Evolutionary conservation across 1,140 invertebrate genomes (phyloP).

Genomic region (Apis florea): DNA sequence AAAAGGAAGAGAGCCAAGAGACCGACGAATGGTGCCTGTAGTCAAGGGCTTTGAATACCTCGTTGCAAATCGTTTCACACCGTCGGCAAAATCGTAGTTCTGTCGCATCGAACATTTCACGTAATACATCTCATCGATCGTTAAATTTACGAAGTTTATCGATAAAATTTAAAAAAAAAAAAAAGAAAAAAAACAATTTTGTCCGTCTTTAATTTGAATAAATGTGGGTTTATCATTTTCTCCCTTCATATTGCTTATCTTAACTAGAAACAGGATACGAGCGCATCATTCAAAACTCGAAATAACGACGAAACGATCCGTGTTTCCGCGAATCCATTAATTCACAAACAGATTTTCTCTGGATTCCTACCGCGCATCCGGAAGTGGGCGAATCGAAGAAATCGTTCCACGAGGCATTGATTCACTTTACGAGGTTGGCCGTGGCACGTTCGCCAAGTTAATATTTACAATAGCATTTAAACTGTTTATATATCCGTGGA

Average conservation of each 20-base stretch:
- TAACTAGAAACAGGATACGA: not conserved
- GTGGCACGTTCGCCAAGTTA: constrained; percentile 4
- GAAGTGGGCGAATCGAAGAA: not conserved
- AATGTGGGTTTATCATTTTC: not conserved
- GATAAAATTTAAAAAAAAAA: too few species aligned
- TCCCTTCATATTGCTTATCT: not conserved
- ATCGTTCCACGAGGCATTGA: not conserved
- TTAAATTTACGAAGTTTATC: not conserved
- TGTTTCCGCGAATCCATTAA: not conserved
- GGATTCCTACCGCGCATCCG: not conserved
- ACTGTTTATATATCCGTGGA: too few species aligned
- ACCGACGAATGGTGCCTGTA: constrained; percentile 49
- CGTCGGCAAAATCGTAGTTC: constrained; percentile 42
- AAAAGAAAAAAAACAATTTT: too few species aligned
- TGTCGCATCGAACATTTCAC: constrained; percentile 11
- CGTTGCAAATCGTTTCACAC: not conserved
- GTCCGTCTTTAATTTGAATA: not conserved
- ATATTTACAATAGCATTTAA: constrained; percentile 5
- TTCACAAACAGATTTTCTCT: not conserved
- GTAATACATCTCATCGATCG: not conserved
- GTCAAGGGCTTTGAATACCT: not conserved
- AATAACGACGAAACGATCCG: not conserved
- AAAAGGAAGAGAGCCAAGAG: constrained; percentile 47
- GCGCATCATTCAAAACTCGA: not conserved
- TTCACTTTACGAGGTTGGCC: not conserved